Base-by-base conservation (phyloP, 2,113 vertebrate genomes). In the Crypturellus undulatus region DNA sequence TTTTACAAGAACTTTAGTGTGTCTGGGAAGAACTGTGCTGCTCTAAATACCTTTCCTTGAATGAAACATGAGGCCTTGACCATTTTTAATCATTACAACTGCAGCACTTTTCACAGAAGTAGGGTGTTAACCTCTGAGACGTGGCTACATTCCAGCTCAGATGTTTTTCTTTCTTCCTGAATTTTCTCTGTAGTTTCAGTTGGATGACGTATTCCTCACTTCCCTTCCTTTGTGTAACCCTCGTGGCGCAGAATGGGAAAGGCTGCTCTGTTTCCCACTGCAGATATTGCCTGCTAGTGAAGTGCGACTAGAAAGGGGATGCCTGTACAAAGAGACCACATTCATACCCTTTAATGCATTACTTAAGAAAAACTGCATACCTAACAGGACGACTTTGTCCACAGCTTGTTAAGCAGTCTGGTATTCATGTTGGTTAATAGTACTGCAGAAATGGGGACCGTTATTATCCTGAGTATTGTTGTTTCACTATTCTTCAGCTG, bases 111-210 rank as follows among this genome's bases (percentile, higher is more conserved):
- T 67, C 69, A 88, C 72, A 84, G 79, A 92, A 93, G 60, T 67
- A 78, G 93, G 87, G 85, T 94, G 93, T 94, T 93, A 92, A 86
- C 95, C 72, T 90, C 79, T 60, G 64, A 94, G 94, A 95, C 2
- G 0, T 94, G 95, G 93, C 87, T 58, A 28, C 2, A 0, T 78
- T 95, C 94, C 94, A 96, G 54, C 72, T 96, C 92, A 78, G 65
- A 91, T 93, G 94, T 90, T 95, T 95, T 94, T 69, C 73, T 92
- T 95, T 96, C 84, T 91, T 87, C 71, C 87, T 95, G 82, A 86
- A 68, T 91, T 96, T 94, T 95, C 89, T 93, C 89, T 87, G 81
- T 83, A 93, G 85, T 96, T 93, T 89, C 79, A 82, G 73, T 28
- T 51, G 84, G 24, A 79, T 94, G 94, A 97, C 84, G 90, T 95